Evolutionary conservation across 1,140 invertebrate genomes (phyloP).

Genomic region (Diuraphis noxia): DNA sequence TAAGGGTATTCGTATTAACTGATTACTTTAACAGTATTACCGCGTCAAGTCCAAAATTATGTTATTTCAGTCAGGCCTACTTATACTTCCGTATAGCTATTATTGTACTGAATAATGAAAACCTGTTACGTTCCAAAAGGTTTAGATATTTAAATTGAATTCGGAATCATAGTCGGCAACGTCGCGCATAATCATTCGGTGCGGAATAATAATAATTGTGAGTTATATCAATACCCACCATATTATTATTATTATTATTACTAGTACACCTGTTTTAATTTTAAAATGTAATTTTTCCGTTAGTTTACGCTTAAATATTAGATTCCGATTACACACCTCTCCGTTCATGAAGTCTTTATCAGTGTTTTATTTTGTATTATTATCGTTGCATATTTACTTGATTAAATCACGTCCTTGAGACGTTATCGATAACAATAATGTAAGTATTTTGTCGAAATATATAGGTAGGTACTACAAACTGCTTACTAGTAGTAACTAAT

Average conservation of each 20-base stretch:
- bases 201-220: background rate
- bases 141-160: background rate
- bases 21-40: background rate
- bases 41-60: background rate
- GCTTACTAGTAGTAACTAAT: background rate
- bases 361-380: background rate
- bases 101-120: background rate
- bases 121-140: background rate
- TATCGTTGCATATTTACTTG: background rate
- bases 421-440: background rate
- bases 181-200: background rate
- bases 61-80: background rate
- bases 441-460: background rate
- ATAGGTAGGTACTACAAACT: background rate
- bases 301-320: background rate
- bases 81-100: background rate
- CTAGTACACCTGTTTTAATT: background rate
- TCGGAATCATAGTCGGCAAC: background rate
- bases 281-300: background rate
- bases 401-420: conserved; percentile 5
- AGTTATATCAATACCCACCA: background rate
- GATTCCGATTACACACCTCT: background rate
- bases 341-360: background rate
- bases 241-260: background rate
- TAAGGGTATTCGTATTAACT: too few relatives aligned